Evolutionary conservation across 2,888 invertebrate genomes (phyloP).

Genomic region (Macrophya alboannulata): DNA sequence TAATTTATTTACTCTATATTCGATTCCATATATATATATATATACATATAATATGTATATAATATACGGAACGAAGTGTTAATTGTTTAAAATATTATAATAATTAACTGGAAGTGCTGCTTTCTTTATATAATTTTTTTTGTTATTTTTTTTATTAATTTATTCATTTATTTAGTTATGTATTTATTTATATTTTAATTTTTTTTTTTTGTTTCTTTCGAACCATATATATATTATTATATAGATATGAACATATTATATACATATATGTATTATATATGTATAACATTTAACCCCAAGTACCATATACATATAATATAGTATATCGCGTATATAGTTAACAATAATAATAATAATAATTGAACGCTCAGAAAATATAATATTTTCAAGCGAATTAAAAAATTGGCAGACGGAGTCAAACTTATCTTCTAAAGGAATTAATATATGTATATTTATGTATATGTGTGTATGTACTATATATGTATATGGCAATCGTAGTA

Average conservation of each 20-base stretch:
- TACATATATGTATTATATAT: constrained; percentile 9
- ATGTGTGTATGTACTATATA: neutral
- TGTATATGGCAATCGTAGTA: neutral
- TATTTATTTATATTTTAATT: neutral
- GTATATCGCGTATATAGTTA: neutral
- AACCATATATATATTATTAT: constrained; percentile 2
- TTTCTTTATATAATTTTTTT: constrained; percentile 17
- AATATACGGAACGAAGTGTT: constrained; percentile 19
- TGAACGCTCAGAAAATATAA: neutral
- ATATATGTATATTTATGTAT: neutral
- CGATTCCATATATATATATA: constrained; percentile 12
- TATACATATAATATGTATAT: too few relatives aligned
- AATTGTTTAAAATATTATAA: constrained; percentile 35
- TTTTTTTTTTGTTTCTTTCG: neutral
- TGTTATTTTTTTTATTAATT: neutral
- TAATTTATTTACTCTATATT: constrained; percentile 4
- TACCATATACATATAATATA: constrained; percentile 21
- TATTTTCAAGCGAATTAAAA: neutral
- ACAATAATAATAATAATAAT: neutral
- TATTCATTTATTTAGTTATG: neutral
- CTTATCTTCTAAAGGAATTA: constrained; percentile 33
- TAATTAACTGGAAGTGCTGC: constrained; percentile 53
- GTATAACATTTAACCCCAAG: constrained; percentile 38
- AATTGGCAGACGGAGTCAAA: constrained; percentile 43
- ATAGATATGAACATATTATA: constrained; percentile 46